Conservation (phyloP, 2,888 invertebrate genomes). For the Drosophila affinis region DNA sequence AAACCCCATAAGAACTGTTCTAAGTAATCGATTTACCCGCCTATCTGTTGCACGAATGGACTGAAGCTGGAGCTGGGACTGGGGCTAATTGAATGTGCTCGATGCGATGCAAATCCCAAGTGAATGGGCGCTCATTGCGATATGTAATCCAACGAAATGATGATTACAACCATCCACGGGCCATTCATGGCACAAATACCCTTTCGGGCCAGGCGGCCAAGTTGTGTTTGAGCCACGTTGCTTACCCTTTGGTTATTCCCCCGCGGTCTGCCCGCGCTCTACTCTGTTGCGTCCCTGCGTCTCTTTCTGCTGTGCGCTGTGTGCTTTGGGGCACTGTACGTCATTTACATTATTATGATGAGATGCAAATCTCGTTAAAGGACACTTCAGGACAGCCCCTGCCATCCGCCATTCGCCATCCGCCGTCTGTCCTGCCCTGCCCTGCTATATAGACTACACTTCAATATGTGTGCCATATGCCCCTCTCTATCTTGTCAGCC, state of each 20-base stretch:
- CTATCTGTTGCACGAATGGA: neutral
- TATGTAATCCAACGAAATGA: constrained; percentile 35
- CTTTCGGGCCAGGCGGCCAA: constrained; percentile 44
- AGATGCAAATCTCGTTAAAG: constrained; percentile 77
- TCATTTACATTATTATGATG: constrained; percentile 77
- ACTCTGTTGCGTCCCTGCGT: neutral
- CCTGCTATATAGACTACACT: constrained; percentile 61
- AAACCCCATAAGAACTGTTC: neutral
- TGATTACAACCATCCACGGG: constrained; percentile 5
- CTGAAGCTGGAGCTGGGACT: neutral
- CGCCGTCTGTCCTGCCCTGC: constrained; percentile 36
- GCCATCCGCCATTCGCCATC: constrained; percentile 29
- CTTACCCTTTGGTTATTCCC: constrained; percentile 59
- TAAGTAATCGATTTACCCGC: neutral
- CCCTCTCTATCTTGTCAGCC: constrained; percentile 44
- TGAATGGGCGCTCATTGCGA: constrained; percentile 44
- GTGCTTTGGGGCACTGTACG: constrained; percentile 45
- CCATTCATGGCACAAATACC: constrained; percentile 21
- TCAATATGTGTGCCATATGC: constrained; percentile 77
- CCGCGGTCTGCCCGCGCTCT: constrained; percentile 3
- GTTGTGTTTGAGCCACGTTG: constrained; percentile 33
- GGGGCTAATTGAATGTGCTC: constrained; percentile 38
- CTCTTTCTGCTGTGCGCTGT: neutral
- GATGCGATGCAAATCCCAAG: constrained; percentile 21
- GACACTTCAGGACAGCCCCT: constrained; percentile 64